Conservation (phyloP, 2,888 invertebrate genomes). For the Hyposoter dolosus region DNA sequence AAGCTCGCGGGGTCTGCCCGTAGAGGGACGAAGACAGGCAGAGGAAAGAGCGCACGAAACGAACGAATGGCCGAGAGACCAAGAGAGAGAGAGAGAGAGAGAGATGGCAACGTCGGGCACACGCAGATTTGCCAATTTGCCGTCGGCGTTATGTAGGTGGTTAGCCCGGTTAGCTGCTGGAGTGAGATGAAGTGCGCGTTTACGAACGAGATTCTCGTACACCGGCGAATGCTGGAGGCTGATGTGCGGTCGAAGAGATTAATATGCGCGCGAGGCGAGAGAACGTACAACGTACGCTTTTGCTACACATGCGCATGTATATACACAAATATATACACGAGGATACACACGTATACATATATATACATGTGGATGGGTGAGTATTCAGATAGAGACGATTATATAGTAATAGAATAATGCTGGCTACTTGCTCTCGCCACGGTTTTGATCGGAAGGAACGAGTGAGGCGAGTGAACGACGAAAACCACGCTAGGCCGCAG, state of each 20-base stretch:
- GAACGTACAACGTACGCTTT: slow-evolving; percentile 70
- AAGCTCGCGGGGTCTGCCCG: slow-evolving; percentile 28
- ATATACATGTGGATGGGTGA: neutral
- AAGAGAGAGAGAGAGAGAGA: slow-evolving; percentile 41
- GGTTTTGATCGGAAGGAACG: slow-evolving; percentile 45
- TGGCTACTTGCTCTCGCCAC: slow-evolving; percentile 22
- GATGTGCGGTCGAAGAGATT: slow-evolving; percentile 84
- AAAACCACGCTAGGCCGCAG: slow-evolving; percentile 29
- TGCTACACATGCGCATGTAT: slow-evolving; percentile 2
- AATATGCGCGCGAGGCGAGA: slow-evolving; percentile 82
- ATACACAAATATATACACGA: neutral
- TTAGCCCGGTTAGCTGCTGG: slow-evolving; percentile 73
- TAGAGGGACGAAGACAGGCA: slow-evolving; percentile 26
- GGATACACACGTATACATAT: neutral
- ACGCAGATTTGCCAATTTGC: slow-evolving; percentile 81
- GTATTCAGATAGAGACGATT: neutral
- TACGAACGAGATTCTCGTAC: slow-evolving; percentile 75
- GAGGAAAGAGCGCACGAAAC: slow-evolving; percentile 6
- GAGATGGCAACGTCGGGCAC: slow-evolving; percentile 62
- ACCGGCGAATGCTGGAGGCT: slow-evolving; percentile 75
- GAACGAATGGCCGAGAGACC: slow-evolving; percentile 1
- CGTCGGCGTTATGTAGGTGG: slow-evolving; percentile 80
- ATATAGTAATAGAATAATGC: neutral
- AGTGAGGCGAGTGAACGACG: slow-evolving; percentile 29
- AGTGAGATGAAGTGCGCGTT: slow-evolving; percentile 77